Evolutionary conservation across 2,797 vertebrate genomes (phyloP).

Genomic region (Sylvia borin): DNA sequence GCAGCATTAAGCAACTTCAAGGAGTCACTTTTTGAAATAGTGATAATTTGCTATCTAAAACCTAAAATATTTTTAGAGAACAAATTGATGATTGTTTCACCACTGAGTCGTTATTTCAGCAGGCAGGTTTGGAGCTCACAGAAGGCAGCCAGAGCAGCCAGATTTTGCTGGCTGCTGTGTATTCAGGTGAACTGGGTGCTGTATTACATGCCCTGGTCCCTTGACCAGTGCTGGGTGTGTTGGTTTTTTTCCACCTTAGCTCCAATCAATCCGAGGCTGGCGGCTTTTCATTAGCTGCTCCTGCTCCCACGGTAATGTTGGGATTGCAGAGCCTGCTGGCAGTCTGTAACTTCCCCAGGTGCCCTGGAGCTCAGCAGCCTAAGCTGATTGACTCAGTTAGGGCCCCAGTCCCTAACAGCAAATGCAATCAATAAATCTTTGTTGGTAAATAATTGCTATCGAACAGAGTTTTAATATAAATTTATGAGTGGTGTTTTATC

Average conservation of each 20-base stretch:
- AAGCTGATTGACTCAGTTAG: constrained; percentile 74
- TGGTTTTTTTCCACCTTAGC: not conserved
- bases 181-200: not conserved
- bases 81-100: not conserved
- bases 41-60: not conserved
- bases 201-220: not conserved
- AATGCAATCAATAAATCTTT: constrained; percentile 84
- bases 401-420: constrained; percentile 70
- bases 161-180: not conserved
- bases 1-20: not conserved
- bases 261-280: not conserved
- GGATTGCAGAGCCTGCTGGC: constrained; percentile 19
- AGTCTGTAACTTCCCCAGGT: constrained; percentile 8
- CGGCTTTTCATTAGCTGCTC: constrained; percentile 3
- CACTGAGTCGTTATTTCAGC: not conserved
- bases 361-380: constrained; percentile 48
- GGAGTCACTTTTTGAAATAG: not conserved
- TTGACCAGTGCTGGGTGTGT: not conserved
- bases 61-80: not conserved
- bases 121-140: not conserved
- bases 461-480: constrained; percentile 86
- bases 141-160: not conserved
- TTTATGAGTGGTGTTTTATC: constrained; percentile 86
- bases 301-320: not conserved
- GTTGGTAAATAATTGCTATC: constrained; percentile 88